Evolutionary conservation across 1,140 invertebrate species (phyloP), one percentile per base, ranked within the genome.

Genomic region (Goniozus legneri): DNA sequence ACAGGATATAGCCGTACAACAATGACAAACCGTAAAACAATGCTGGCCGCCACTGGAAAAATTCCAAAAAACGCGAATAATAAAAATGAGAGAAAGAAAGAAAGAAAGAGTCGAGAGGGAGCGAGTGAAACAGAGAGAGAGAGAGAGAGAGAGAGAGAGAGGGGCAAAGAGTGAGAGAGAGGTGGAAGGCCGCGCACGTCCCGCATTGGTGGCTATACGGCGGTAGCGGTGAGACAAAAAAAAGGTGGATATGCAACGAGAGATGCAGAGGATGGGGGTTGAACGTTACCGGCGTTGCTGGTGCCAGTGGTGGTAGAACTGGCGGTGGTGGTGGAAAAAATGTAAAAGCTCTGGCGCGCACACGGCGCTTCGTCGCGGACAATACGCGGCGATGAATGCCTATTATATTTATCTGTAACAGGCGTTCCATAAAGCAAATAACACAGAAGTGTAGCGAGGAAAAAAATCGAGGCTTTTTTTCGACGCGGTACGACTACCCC

Each of bases 381-480:
- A 75, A 75, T 73, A 71, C 65, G 69, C 58, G 62, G 64, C 67
- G 63, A 71, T 75, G 71, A 75, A 75, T 75, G 69, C 69, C 72
- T 73, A 73, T 75, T 73, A 73, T 74, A 75, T 75, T 75, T 74
- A 74, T 74, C 67, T 75, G 73, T 74, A 74, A 73, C 73, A 73
- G 70, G 67, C 73, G 73, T 73, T 74, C 67, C 67, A 73, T 73
- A 75, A 72, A 73, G 70, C 71, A 74, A 75, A 75, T 75, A 73
- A 73, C 67, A 65, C 64, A 65, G 59, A 65, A 64, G 62, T 66
- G 62, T 64, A 67, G 61, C 62, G 60, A 63, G 63, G 67, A 67
- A 67, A n/a, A 70, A 71, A 66, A 62, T 56, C 51, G 47, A 49
- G n/a, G 56, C 48, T 55, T 60, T 62, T 56, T 44, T 35, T 24